Base-by-base conservation (phyloP, 2,113 vertebrate species). In the Hemiscyllium ocellatum region DNA sequence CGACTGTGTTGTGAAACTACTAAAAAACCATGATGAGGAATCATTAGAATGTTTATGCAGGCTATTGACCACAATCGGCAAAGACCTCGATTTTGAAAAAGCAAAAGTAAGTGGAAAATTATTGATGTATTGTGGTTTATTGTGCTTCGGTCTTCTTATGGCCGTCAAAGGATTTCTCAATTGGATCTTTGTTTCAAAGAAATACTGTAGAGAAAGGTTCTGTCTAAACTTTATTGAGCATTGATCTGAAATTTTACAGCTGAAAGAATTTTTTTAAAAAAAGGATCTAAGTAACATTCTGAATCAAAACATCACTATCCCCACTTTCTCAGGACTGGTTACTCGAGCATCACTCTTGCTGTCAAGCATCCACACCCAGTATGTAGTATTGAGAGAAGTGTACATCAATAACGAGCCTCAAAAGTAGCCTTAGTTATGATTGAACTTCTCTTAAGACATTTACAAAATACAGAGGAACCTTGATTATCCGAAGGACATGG, bases 11-110 rank as follows among this genome's bases (percentile, higher is more conserved):
- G 99, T 99, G 29, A 99, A 99, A 97, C 98, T 99, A 96, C 98
- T 99, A 2, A 99, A 99, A 96, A 99, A 99, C 97, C 99, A 99
- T 0, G 99, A 99, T 0, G 97, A 99, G 95, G 99, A 99, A 96
- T 99, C 99, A 52, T 96, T 99, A 0, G 99, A 99, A 97, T 99
- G 99, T 96, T 97, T 99, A 83, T 99, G 99, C 97, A 98, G 99
- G 96, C 97, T 99, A 85, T 98, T 99, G 95, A 99, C 98, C 20
- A 99, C 99, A 96, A 99, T 99, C 8, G 99, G 99, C 97, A 99
- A 99, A 96, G 99, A 99, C 97, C 97, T 99, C 20, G 99, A 99
- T 97, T 99, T 99, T 56, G 98, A 99, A 96, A 99, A 99, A 96
- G 99, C 99, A 96, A 99, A 99, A 98, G 99, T 99, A 97, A 97